Evolutionary conservation across 2,888 invertebrate genomes (phyloP), one percentile per base, ranked within the genome.

Genomic region (Cheilosia grossa): DNA sequence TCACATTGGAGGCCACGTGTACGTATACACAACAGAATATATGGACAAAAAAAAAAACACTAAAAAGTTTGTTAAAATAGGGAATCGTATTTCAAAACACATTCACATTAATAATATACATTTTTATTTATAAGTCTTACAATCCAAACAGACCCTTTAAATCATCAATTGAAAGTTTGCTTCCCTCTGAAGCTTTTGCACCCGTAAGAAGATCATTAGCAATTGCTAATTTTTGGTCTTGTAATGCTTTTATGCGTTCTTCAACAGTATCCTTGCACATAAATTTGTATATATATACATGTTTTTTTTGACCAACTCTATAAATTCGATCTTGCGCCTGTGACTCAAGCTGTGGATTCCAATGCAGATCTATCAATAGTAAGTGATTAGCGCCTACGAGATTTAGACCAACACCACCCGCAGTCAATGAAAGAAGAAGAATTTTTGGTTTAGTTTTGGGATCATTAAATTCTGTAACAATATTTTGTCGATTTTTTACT

Each of bases 281-380:
- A 90, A 98, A 96, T 90, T 97, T 96, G 91, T 98, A 97, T 63
- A 98, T 94, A 88, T 94, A 93, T 0, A 98, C 98, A 88, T 94
- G 92, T 89, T 96, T 96, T 59, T 92, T 94, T 91, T 99, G 99
- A 0, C 98, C 98, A 86, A 98, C 95, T 81, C 98, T 93, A 92
- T 98, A 98, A 83, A 99, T 95, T 82, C 99, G 93, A 93, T 99
- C 99, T 92, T 97, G 97, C 0, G 98, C 99, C 92, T 99, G 99
- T 53, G 95, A 94, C 92, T 99, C 99, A 56, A 99, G 92, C 89
- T 98, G 98, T 0, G 99, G 99, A 93, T 99, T 99, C 98, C 98
- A 99, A 92, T 99, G 98, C 67, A 98, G 94, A 92, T 99, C 99
- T 24, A 98, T 91, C 40, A 99, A 93, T 37, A 98, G 94, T 58